These are phyloP conservation scores for Andrena chrysosceles DNA, from an alignment of 2,888 invertebrate genomes.

Conservation along the genomic window DNA sequence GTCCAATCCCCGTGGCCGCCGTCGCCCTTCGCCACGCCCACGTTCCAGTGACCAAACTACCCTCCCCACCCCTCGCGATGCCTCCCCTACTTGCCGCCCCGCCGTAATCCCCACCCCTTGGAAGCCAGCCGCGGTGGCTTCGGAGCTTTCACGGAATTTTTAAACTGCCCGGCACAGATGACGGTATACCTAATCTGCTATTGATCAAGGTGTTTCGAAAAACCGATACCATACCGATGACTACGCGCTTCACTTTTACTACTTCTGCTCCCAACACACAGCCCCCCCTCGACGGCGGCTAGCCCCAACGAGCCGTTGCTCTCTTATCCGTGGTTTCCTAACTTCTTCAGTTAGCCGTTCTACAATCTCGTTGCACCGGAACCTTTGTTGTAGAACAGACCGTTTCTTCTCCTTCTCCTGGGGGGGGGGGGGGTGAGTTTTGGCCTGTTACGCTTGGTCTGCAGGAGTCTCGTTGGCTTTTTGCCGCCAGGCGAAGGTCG, in stretches of 20 bases:
- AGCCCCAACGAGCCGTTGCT: not conserved
- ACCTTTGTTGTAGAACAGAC: not conserved
- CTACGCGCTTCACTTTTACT: conserved; percentile 66
- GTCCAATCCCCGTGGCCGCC: conserved; percentile 82
- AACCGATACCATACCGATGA: conserved; percentile 76
- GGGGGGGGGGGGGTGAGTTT: not conserved
- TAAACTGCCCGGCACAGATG: conserved; percentile 82
- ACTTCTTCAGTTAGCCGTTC: conserved; percentile 8
- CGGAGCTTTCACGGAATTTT: conserved; percentile 83
- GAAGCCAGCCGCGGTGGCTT: conserved; percentile 74
- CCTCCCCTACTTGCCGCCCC: conserved; percentile 67
- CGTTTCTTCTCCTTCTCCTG: not conserved
- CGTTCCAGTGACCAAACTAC: conserved; percentile 78
- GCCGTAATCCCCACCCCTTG: conserved; percentile 62
- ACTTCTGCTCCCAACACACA: conserved; percentile 12
- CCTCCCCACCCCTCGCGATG: conserved; percentile 51
- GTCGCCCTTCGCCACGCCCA: conserved; percentile 82
- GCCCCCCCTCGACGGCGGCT: not conserved
- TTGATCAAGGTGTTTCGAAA: conserved; percentile 81
- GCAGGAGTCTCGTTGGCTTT: not conserved
- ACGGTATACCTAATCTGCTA: conserved; percentile 84
- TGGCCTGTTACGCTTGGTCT: not conserved
- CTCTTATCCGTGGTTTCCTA: conserved; percentile 30
- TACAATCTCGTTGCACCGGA: not conserved
- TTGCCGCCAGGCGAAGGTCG: not conserved